Evolutionary conservation across 2,888 invertebrate genomes (phyloP).

Genomic region (Amphipyra tragopoginis): DNA sequence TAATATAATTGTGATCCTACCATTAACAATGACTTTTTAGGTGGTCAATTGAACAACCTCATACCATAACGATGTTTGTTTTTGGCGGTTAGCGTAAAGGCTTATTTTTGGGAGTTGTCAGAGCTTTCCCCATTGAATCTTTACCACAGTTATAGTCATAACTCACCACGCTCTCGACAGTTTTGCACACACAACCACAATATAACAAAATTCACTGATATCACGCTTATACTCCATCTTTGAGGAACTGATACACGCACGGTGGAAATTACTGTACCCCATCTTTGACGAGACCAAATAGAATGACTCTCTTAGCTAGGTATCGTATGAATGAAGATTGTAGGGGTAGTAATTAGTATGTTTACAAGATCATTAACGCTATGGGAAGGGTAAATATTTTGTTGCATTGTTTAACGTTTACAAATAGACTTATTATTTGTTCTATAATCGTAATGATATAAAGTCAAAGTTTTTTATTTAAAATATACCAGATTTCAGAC

Average conservation of each 20-base stretch:
- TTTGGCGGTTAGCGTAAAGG: too few relatives aligned
- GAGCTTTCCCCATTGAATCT: too few relatives aligned
- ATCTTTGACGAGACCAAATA: constrained; percentile 37
- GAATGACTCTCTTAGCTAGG: not conserved
- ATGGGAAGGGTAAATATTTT: constrained; percentile 41
- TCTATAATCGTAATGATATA: too few relatives aligned
- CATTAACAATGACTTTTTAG: too few relatives aligned
- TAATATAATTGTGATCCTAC: too few relatives aligned
- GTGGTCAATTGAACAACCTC: too few relatives aligned
- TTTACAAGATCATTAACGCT: constrained; percentile 29
- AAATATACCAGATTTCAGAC: too few relatives aligned
- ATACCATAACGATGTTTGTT: too few relatives aligned
- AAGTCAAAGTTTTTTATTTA: too few relatives aligned
- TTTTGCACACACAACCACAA: constrained; percentile 35
- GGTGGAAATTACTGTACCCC: constrained; percentile 51
- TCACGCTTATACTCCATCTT: constrained; percentile 17
- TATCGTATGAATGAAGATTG: not conserved
- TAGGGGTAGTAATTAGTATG: constrained; percentile 22
- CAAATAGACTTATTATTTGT: not conserved
- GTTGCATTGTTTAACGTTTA: constrained; percentile 30
- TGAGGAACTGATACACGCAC: constrained; percentile 9
- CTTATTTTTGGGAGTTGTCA: too few relatives aligned
- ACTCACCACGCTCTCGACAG: constrained; percentile 52
- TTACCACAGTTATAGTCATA: too few relatives aligned
- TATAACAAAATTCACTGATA: constrained; percentile 44